Evolutionary conservation across 2,113 vertebrate species (phyloP).

Genomic region (Edolisoma coerulescens): DNA sequence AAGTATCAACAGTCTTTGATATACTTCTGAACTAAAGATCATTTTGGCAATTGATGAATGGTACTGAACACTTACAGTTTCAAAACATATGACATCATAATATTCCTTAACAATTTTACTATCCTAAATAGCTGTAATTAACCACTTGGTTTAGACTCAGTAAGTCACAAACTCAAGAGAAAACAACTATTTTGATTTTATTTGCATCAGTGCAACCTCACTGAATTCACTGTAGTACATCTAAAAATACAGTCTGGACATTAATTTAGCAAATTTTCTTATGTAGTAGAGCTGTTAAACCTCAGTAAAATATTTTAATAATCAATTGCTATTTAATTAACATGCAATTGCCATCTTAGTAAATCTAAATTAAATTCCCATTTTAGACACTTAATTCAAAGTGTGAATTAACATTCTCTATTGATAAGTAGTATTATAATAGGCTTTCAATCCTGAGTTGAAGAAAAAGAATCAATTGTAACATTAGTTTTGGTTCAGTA

Average conservation of each 20-base stretch:
- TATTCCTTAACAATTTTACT: background rate
- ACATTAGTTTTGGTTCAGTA: conserved; percentile 20
- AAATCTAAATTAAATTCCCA: conserved; percentile 57
- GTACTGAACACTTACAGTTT: background rate
- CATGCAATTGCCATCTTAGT: conserved; percentile 25
- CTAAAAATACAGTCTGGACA: background rate
- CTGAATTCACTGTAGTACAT: background rate
- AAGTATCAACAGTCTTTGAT: background rate
- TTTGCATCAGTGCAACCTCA: background rate
- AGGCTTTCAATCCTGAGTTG: conserved; percentile 2
- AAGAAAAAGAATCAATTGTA: conserved; percentile 33
- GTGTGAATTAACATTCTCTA: conserved; percentile 24
- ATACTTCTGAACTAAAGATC: background rate
- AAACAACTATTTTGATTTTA: background rate
- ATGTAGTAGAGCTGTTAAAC: background rate
- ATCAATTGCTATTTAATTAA: conserved; percentile 57
- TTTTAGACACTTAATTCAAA: conserved; percentile 58
- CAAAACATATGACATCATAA: background rate
- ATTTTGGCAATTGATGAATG: background rate
- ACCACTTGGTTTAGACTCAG: background rate
- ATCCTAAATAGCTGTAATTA: background rate
- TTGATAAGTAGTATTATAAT: conserved; percentile 38
- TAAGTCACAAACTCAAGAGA: background rate
- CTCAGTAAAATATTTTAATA: conserved; percentile 43
- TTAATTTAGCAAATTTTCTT: background rate